phyloP scores from a whole-genome alignment of 1,140 invertebrate species.

The Trichoplusia ni region DNA sequence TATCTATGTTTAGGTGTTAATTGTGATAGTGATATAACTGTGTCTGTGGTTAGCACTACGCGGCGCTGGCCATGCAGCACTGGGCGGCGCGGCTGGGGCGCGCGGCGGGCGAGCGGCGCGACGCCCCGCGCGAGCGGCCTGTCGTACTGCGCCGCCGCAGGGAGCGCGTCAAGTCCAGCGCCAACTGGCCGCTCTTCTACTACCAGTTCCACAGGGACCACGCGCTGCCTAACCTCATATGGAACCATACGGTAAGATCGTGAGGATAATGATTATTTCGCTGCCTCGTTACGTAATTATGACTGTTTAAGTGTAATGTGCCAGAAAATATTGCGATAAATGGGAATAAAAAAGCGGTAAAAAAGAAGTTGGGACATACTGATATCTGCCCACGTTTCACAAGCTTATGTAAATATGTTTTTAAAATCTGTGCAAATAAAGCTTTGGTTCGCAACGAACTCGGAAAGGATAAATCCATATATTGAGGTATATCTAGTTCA shows the following conservation, averaged over 20 bases:
- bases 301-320: too few relatives aligned
- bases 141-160: constrained; percentile 95
- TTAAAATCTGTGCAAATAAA: too few relatives aligned
- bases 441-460: too few relatives aligned
- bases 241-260: constrained; percentile 97
- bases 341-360: too few relatives aligned
- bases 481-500: too few relatives aligned
- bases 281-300: too few relatives aligned
- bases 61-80: constrained; percentile 91
- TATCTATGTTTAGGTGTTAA: not conserved
- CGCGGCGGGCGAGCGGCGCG: constrained; percentile 86
- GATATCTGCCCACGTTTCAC: too few relatives aligned
- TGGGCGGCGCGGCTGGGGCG: constrained; percentile 92
- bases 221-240: constrained; percentile 97
- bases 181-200: constrained; percentile 97
- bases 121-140: constrained; percentile 86
- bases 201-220: constrained; percentile 98
- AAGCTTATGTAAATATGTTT: too few relatives aligned
- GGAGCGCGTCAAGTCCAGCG: constrained; percentile 94
- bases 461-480: too few relatives aligned
- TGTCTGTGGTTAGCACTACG: constrained; percentile 75
- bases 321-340: too few relatives aligned
- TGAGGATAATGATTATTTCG: too few relatives aligned
- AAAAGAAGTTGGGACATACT: too few relatives aligned
- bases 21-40: not conserved